Percentiles rank a stretch among this genome's conserved stretches.
phyloP scores from a whole-genome alignment of 2,888 invertebrate species.

The Nomada fabriciana region DNA sequence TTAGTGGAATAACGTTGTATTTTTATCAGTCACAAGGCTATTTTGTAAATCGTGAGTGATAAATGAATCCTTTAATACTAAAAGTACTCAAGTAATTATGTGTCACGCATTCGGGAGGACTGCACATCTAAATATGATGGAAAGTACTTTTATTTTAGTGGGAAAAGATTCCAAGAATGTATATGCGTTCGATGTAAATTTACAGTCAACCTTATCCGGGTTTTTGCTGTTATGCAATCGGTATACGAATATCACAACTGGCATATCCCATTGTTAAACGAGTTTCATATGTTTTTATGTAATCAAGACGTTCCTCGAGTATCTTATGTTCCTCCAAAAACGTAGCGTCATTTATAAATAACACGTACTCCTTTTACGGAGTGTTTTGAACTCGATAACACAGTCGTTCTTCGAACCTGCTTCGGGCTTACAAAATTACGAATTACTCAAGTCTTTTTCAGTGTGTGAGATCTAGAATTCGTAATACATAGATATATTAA shows the following conservation, averaged over 20 bases:
- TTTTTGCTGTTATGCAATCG: slow-evolving; percentile 44
- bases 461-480: not conserved
- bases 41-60: not conserved
- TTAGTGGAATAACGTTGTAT: not conserved
- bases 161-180: slow-evolving; percentile 9
- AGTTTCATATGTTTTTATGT: slow-evolving; percentile 43
- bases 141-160: slow-evolving; percentile 20
- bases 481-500: not conserved
- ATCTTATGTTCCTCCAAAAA: slow-evolving; percentile 32
- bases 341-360: not conserved
- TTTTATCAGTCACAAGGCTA: not conserved
- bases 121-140: slow-evolving; percentile 16
- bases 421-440: not conserved
- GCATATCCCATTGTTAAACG: slow-evolving; percentile 36
- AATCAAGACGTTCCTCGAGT: slow-evolving; percentile 41
- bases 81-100: slow-evolving; percentile 10
- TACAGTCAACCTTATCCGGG: slow-evolving; percentile 18
- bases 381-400: not conserved
- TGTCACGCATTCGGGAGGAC: slow-evolving; percentile 7
- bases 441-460: not conserved
- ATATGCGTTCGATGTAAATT: slow-evolving; percentile 23
- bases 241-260: slow-evolving; percentile 36
- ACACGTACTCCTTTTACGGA: slow-evolving; percentile 9
- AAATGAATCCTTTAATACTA: slow-evolving; percentile 18
- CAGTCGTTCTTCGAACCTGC: not conserved